Evolutionary conservation across 2,113 vertebrate species (phyloP), one percentile per base, ranked within the genome.

Genomic region (Paraplagusia blochii): DNA sequence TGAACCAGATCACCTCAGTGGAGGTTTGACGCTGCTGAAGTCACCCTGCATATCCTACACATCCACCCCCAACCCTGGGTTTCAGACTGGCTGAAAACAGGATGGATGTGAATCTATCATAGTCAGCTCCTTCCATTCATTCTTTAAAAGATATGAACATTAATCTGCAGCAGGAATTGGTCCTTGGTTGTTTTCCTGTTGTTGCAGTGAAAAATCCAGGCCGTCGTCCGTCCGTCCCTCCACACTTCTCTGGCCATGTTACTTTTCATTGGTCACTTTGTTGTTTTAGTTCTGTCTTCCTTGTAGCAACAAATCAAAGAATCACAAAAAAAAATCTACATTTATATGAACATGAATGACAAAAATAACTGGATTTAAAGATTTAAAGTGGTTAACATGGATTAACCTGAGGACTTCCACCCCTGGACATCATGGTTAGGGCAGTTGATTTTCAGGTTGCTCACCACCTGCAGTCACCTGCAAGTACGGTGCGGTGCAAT

Each of bases 1-100:
- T 98, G 95, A 98, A 95, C 88, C 96, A 98, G 88, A 95, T 98
- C 66, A 96, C 96, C 72, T 97, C 96, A 16, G 94, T 98, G 87
- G 95, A 98, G 89, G 96, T 98, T 82, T 98, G 92, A 97, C 58
- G 40, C 33, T 60, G 50, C 48, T 29, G 54, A 39, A 33, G 33
- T 36, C 45, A 39, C 48, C 44, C 34, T 59, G 63, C 15, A 59
- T 51, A 34, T 12, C 49, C 16, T 2, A 66, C 22, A 48, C 55
- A 29, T n/a, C n/a, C n/a, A n/a, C n/a, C n/a, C n/a, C n/a, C n/a
- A n/a, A n/a, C n/a, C n/a, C n/a, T n/a, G n/a, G n/a, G n/a, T n/a
- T n/a, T n/a, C n/a, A n/a, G n/a, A n/a, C n/a, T n/a, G 6, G 22
- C 22, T 29, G 22, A 29, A 29, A 6, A 29, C 22, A 29, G 22